Evolutionary conservation across 1,140 invertebrate species (phyloP), one percentile per base, ranked within the genome.

Genomic region (Rhopalosiphum padi): DNA sequence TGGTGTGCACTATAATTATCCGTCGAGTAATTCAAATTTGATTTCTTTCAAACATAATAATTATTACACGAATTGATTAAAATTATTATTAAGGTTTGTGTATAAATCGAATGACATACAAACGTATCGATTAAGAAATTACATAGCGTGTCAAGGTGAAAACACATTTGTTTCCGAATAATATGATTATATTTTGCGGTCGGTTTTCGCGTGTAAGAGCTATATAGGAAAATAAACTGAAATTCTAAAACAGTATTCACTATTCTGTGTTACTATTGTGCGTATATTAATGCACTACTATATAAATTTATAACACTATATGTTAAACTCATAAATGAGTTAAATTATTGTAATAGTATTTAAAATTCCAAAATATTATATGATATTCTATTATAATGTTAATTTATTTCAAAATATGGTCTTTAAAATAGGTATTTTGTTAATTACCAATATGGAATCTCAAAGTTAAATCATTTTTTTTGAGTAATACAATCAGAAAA

Each of bases 131-230:
- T 87, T 48, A 48, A 48, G 86, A 87, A 87, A 87, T 87, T 48
- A 48, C 30, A 51, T 23, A 87, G 30, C 86, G 43, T 87, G 86
- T 87, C 86, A 87, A 87, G 86, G 46, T 48, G n/a, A 87, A 87
- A 87, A 48, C 43, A 87, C 43, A 87, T 46, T 87, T 48, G 83
- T 86, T 86, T 43, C 15, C 43, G 37, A 86, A 86, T 46, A 41
- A 87, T 48, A 85, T 41, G 22, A 48, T 87, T n/a, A 46, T 37
- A 83, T 85, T 85, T 51, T 48, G 46, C n/a, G 46, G 30, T 87
- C 46, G 86, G 30, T 48, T 48, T 30, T 87, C n/a, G 30, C 37
- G 83, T 85, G 83, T 85, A 83, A 8, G 30, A 8, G 5, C 21
- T 23, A 0, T 77, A 18, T 18, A 15, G 0, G 3, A 3, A 43